phyloP scores from a whole-genome alignment of 2,888 invertebrate species.

The Calameuta idolon region DNA sequence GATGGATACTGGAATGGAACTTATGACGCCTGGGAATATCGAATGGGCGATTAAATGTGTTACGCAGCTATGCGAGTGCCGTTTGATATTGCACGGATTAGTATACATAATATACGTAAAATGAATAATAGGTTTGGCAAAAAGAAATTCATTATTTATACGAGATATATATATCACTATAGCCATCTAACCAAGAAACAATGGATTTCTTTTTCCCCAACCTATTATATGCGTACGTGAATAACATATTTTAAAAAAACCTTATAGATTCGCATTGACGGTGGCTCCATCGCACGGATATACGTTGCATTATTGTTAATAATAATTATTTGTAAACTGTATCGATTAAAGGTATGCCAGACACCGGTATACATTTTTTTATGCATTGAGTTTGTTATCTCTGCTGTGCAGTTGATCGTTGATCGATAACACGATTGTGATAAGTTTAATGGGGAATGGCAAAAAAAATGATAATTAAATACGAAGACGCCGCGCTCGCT shows the following conservation, averaged over 20 bases:
- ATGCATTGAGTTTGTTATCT: constrained; percentile 35
- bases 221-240: neutral
- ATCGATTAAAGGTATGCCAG: neutral
- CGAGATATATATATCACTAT: too few species aligned
- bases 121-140: neutral
- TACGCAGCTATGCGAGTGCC: neutral
- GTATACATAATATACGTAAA: neutral
- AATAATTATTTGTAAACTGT: neutral
- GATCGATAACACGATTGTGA: constrained; percentile 4
- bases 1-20: neutral
- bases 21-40: neutral
- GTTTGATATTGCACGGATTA: neutral
- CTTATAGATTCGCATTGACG: neutral
- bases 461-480: neutral
- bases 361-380: constrained; percentile 4
- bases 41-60: neutral
- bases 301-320: neutral
- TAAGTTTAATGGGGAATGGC: neutral
- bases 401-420: constrained; percentile 43
- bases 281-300: neutral
- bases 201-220: too few species aligned
- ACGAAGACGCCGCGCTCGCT: neutral
- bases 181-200: too few species aligned
- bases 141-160: too few species aligned
- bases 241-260: neutral